Evolutionary conservation across 1,140 invertebrate genomes (phyloP).

Genomic region (Bathynomus jamesi): DNA sequence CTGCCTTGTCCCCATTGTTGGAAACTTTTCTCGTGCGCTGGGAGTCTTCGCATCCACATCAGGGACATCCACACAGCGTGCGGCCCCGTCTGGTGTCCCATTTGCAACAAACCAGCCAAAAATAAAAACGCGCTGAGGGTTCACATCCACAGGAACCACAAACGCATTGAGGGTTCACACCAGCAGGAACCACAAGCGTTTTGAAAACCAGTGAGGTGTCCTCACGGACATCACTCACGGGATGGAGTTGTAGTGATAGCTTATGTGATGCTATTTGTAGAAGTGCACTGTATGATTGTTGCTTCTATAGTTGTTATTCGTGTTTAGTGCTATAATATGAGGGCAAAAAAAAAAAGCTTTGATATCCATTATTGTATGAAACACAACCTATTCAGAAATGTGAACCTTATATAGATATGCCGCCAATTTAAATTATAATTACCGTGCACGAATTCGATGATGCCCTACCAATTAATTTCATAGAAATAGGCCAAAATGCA

Average conservation of each 20-base stretch:
- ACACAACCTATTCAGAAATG: constrained; percentile 32
- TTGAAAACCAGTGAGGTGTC: constrained; percentile 30
- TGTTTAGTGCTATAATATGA: constrained; percentile 28
- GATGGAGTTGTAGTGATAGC: constrained; percentile 29
- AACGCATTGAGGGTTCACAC: constrained; percentile 9
- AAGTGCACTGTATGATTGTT: constrained; percentile 33
- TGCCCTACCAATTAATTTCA: too few relatives aligned
- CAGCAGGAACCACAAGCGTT: constrained; percentile 34
- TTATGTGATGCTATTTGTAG: constrained; percentile 34
- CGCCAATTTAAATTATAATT: background rate
- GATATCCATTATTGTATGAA: constrained; percentile 30
- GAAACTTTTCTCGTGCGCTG: constrained; percentile 38
- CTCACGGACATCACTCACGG: constrained; percentile 16
- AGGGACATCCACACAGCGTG: constrained; percentile 37
- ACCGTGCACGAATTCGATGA: background rate
- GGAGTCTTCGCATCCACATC: constrained; percentile 37
- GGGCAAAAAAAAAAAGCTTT: constrained; percentile 20
- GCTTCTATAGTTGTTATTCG: constrained; percentile 32
- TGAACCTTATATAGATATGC: constrained; percentile 12
- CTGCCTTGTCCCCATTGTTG: constrained; percentile 38
- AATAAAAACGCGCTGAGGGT: constrained; percentile 37
- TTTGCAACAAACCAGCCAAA: constrained; percentile 38
- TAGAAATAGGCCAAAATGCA: too few relatives aligned
- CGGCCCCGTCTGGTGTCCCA: constrained; percentile 37
- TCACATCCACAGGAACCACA: constrained; percentile 36